Evolutionary conservation across 2,797 vertebrate species (phyloP), one percentile per base, ranked within the genome.

Genomic region (Manis pentadactyla): DNA sequence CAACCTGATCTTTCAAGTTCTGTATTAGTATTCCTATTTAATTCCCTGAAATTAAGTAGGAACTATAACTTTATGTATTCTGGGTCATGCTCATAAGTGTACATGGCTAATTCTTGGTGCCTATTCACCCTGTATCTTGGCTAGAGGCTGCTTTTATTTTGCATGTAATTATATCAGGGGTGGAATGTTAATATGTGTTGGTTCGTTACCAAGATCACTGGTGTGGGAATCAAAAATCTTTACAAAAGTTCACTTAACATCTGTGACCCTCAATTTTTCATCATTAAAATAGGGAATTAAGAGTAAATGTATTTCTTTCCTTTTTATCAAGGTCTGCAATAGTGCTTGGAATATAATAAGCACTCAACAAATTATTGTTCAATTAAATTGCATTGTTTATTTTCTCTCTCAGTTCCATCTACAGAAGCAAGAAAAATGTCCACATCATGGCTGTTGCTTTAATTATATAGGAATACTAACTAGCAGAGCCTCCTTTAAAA

Each of bases 341-440:
- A 85, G 53, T 94, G 31, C 4, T 92, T 77, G 63, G 10, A 59
- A 23, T 69, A n/a, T 57, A 81, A 69, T 79, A 89, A 46, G 8
- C 18, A 55, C 49, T 74, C 85, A 96, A 78, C n/a, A 95, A 77
- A 90, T 92, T 87, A 73, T 85, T 81, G 49, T 81, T 94, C 90
- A 96, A 73, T 90, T 94, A 85, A 64, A 90, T 92, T 85, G 7
- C 49, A 63, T 94, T 66, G 79, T 96, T 95, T 96, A 55, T 94
- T 94, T 89, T 89, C 42, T 75, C 75, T 93, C 37, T 92, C n/a
- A 51, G 57, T 94, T 87, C 29, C 37, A 75, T 29, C 25, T 85
- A 73, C 25, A 66, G 66, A 66, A 79, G 37, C 8, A 68, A 96
- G 61, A 63, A 84, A 88, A 64, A 63, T 55, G 39, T 49, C 12